These are phyloP conservation scores for Xerus inauris DNA, from an alignment of 2,113 vertebrate genomes.

Conservation along the genomic window DNA sequence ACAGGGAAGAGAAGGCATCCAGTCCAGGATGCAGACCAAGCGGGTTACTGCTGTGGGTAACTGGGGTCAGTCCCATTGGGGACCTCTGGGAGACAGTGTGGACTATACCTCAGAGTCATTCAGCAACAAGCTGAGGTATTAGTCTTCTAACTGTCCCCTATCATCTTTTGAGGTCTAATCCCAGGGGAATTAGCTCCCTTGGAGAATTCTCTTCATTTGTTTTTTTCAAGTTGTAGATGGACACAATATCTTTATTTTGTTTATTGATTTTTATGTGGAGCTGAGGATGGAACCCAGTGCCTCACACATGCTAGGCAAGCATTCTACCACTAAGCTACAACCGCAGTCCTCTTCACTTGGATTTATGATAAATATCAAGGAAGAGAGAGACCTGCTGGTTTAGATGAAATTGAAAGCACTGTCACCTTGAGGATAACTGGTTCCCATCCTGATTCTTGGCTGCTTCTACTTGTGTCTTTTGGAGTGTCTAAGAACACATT, in stretches of 20 bases:
- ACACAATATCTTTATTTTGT: no score
- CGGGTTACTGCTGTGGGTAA: background rate
- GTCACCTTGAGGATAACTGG: background rate
- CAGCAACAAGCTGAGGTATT: background rate
- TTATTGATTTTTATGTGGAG: no score
- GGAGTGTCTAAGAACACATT: background rate
- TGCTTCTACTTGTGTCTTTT: constrained; percentile 11
- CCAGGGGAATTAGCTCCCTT: background rate
- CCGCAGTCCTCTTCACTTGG: background rate
- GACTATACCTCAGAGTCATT: background rate
- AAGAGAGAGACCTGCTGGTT: background rate
- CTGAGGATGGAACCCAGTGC: no score
- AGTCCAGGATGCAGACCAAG: background rate
- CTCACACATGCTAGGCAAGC: no score
- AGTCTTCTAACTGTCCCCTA: background rate
- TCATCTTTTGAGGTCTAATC: background rate
- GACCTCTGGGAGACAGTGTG: background rate
- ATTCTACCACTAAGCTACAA: no score
- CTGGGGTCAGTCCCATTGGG: background rate
- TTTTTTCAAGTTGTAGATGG: background rate
- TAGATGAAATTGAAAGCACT: constrained; percentile 30
- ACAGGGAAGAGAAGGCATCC: background rate
- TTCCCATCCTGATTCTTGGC: background rate
- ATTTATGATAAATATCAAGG: constrained; percentile 28
- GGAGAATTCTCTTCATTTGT: background rate